Evolutionary conservation across 2,888 invertebrate species (phyloP).

Genomic region (Drosophila parthenogenetica): DNA sequence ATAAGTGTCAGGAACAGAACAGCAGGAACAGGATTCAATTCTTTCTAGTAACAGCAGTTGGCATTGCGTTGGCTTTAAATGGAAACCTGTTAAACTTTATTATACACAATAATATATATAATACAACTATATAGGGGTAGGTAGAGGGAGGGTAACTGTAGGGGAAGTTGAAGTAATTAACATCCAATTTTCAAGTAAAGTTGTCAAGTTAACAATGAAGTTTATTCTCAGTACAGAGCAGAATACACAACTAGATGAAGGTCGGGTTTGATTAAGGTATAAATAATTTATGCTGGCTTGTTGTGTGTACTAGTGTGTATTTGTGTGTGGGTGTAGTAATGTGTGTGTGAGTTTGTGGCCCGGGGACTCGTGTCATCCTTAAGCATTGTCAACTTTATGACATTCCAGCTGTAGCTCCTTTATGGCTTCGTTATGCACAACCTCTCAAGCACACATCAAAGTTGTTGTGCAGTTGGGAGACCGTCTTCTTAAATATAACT

Average conservation of each 20-base stretch:
- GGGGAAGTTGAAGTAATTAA: slow-evolving; percentile 72
- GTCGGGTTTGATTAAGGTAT: slow-evolving; percentile 71
- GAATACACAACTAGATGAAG: slow-evolving; percentile 7
- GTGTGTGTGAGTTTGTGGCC: slow-evolving; percentile 15
- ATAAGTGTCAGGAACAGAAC: slow-evolving; percentile 68
- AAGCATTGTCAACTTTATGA: slow-evolving; percentile 76
- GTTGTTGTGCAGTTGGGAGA: slow-evolving; percentile 52
- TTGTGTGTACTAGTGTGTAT: slow-evolving; percentile 44
- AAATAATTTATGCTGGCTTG: slow-evolving; percentile 67
- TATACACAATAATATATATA: slow-evolving; percentile 10
- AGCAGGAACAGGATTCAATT: slow-evolving; percentile 66
- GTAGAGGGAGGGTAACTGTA: slow-evolving; percentile 26
- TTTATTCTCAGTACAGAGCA: slow-evolving; percentile 24
- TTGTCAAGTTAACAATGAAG: slow-evolving; percentile 70
- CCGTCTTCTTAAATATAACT: slow-evolving; percentile 22
- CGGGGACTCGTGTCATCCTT: slow-evolving; percentile 22
- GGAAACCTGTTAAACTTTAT: too few species aligned
- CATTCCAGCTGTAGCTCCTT: slow-evolving; percentile 54
- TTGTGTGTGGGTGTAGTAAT: slow-evolving; percentile 8
- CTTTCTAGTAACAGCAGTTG: slow-evolving; percentile 61
- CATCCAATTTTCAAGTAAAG: slow-evolving; percentile 65
- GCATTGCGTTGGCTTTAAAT: not conserved
- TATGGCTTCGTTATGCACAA: slow-evolving; percentile 65
- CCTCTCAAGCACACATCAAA: slow-evolving; percentile 45
- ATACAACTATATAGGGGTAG: not conserved